These are phyloP conservation scores for Lepus europaeus DNA, from an alignment of 2,113 vertebrate genomes.

Conservation along the genomic window DNA sequence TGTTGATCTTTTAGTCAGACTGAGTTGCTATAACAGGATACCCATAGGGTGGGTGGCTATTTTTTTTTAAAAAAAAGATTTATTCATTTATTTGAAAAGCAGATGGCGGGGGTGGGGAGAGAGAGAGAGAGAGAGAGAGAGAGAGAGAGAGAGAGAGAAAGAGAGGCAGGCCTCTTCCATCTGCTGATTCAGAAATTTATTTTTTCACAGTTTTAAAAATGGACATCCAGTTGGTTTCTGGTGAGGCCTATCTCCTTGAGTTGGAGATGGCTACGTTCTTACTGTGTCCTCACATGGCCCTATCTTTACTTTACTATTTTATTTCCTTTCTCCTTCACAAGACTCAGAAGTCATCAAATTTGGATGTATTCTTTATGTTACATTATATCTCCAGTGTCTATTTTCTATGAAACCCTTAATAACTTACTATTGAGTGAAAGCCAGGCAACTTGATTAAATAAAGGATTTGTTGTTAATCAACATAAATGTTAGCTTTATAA, in stretches of 20 bases:
- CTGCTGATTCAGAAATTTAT: neutral
- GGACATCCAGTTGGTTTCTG: neutral
- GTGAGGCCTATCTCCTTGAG: neutral
- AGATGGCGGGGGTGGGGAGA: too few relatives aligned
- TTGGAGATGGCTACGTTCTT: neutral
- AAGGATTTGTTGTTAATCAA: constrained; percentile 16
- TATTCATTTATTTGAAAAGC: too few relatives aligned
- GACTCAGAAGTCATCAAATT: neutral
- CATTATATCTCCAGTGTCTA: neutral
- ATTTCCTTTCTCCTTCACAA: neutral
- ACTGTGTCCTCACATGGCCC: neutral
- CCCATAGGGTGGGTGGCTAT: neutral
- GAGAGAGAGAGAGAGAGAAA: too few relatives aligned
- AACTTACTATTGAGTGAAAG: constrained; percentile 9
- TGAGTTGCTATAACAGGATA: neutral
- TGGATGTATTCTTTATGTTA: constrained; percentile 2
- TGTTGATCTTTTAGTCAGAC: neutral
- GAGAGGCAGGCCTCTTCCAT: too few relatives aligned
- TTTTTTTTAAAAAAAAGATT: too few relatives aligned
- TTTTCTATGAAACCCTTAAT: neutral
- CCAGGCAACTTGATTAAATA: neutral
- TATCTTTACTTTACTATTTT: neutral
- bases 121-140: too few relatives aligned
- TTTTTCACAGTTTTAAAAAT: neutral
- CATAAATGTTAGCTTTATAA: constrained; percentile 10